Conservation (phyloP, 2,888 invertebrate genomes). For the Platycnemis pennipes region DNA sequence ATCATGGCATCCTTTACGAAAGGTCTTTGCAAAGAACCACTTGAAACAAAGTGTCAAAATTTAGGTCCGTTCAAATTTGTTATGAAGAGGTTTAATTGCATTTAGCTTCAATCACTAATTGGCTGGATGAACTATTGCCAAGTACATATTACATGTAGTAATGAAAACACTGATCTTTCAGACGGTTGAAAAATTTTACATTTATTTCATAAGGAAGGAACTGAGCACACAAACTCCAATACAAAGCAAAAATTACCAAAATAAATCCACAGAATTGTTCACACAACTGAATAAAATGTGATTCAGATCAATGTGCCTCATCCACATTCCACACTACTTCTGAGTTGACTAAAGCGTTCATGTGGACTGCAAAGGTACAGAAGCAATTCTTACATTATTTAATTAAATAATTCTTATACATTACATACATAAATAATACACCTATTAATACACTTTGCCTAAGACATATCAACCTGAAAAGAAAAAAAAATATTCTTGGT, state of each 20-base stretch:
- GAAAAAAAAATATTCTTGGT: not conserved
- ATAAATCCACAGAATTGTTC: not conserved
- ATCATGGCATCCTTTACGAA: too few species aligned
- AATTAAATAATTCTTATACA: not conserved
- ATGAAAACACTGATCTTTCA: not conserved
- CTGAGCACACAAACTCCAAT: not conserved
- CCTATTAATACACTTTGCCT: not conserved
- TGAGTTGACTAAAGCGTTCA: not conserved
- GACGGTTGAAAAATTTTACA: not conserved
- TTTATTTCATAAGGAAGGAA: not conserved
- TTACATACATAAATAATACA: constrained; percentile 16
- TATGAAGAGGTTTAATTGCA: too few species aligned
- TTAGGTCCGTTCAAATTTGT: too few species aligned
- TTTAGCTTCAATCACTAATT: too few species aligned
- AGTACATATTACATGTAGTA: too few species aligned
- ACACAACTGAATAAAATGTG: not conserved
- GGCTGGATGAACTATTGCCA: too few species aligned
- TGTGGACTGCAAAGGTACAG: not conserved
- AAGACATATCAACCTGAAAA: constrained; percentile 60
- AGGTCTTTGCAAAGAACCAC: too few species aligned
- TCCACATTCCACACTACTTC: not conserved
- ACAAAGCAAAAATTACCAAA: constrained; percentile 33
- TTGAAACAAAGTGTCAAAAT: too few species aligned
- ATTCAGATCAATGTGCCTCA: not conserved
- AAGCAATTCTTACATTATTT: not conserved